Conservation (phyloP, 2,113 vertebrate species). For the Plecotus auritus region DNA sequence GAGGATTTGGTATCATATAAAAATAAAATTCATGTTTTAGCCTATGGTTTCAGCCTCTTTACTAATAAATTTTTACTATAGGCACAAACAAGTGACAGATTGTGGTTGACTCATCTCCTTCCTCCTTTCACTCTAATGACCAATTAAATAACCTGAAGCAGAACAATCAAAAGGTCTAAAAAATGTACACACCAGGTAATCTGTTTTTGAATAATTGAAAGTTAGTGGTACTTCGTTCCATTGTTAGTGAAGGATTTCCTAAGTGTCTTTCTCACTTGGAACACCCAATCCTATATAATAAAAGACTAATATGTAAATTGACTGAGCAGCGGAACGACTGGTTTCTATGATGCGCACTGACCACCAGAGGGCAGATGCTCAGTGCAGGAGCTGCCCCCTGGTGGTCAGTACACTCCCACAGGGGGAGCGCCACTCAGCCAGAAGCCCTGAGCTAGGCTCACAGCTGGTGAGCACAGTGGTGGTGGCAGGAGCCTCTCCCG, state of each 20-base stretch:
- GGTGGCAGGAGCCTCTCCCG: too few relatives aligned
- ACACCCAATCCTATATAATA: too few relatives aligned
- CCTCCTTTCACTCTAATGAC: conserved; percentile 30
- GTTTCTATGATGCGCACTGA: too few relatives aligned
- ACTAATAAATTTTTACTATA: conserved; percentile 21
- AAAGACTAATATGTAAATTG: too few relatives aligned
- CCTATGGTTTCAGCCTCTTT: background rate
- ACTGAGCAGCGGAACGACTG: too few relatives aligned
- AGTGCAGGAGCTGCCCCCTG: too few relatives aligned
- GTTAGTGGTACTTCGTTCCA: conserved; percentile 33
- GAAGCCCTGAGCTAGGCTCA: too few relatives aligned
- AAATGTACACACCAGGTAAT: conserved; percentile 31
- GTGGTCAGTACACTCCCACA: too few relatives aligned
- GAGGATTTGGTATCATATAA: background rate
- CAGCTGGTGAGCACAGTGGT: too few relatives aligned
- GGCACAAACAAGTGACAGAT: conserved; percentile 27
- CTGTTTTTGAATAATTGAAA: conserved; percentile 10
- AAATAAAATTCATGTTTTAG: background rate
- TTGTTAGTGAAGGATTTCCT: conserved; percentile 18
- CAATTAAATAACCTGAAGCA: conserved; percentile 48
- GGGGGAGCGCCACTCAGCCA: too few relatives aligned
- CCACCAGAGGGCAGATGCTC: too few relatives aligned
- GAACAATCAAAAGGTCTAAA: conserved; percentile 51
- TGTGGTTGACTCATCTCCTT: background rate
- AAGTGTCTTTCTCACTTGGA: background rate